Evolutionary conservation across 2,113 vertebrate genomes (phyloP), one percentile per base, ranked within the genome.

Genomic region (Thunnus thynnus): DNA sequence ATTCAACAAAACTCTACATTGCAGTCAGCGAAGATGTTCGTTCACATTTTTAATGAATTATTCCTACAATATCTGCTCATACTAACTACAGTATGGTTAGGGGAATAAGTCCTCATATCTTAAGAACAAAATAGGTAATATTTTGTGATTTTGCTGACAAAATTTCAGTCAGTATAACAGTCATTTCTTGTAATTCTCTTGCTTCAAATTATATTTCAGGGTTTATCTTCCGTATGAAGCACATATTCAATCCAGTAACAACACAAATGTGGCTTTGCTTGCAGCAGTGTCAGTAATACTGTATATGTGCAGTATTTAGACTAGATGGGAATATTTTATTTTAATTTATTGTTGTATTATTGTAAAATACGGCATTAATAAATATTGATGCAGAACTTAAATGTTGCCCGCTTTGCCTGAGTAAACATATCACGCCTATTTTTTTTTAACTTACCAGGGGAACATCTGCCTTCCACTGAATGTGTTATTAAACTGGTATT

Each of bases 361-460:
- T 61, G 50, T 58, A 71, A 11, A 61, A 36, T 65, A 61, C 65
- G 32, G 60, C 50, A 25, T 63, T 58, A 48, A 88, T 83, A 71
- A 58, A 76, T 87, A 83, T 80, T 70, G 61, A 82, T 80, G 82
- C 27, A 5, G 13, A 18, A 64, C 13, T n/a, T 66, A 61, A 90
- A 82, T 74, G 58, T 68, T 72, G 72, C 18, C 18, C 13, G 16
- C 46, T 72, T 76, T 61, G 51, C 68, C 69, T 55, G 47, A 60
- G 73, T 70, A 79, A 65, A 52, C 56, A 78, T 32, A 51, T 61
- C 55, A 57, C 0, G 11, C 22, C 65, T 63, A 3, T 58, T 64
- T 47, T 44, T 20, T 48, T 72, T 57, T 25, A 36, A 7, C 46
- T 66, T 32, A 64, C 71, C 48, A 64, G 46, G 73, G 82, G 27